These are phyloP conservation scores for Ciona savignyi DNA, from an alignment of 23 tunicate genomes.

Conservation along the genomic window DNA sequence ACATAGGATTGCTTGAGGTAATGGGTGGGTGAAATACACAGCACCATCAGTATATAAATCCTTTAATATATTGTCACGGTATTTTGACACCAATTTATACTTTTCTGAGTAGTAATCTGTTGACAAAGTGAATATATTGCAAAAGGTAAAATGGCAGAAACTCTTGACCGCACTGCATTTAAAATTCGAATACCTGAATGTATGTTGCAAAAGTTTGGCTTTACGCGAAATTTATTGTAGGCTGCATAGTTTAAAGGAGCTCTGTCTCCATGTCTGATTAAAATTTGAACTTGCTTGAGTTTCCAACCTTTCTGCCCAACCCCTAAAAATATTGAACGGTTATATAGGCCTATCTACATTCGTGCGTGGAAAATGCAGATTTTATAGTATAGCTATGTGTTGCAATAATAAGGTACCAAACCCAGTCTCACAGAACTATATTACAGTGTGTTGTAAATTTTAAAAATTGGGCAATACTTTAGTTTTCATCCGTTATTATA, in stretches of 20 bases:
- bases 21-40: not conserved
- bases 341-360: no score
- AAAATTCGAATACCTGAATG: slow-evolving; percentile 16
- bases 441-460: no score
- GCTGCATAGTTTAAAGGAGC: slow-evolving; percentile 29
- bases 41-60: not conserved
- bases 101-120: not conserved
- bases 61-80: slow-evolving; percentile 4
- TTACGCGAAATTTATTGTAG: slow-evolving; percentile 10
- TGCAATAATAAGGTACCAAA: no score
- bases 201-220: slow-evolving; percentile 45
- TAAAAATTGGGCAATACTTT: no score
- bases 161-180: not conserved
- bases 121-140: not conserved
- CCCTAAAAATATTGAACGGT: no score
- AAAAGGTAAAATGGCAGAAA: no score
- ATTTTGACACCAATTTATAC: not conserved
- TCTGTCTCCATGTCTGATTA: slow-evolving; percentile 84
- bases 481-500: no score
- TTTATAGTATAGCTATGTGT: no score
- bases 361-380: no score
- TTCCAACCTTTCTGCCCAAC: slow-evolving; percentile 22
- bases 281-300: slow-evolving; percentile 56
- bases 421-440: no score
- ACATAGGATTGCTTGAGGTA: slow-evolving; percentile 9